Evolutionary conservation across 1,140 invertebrate genomes (phyloP), one percentile per base, ranked within the genome.

Genomic region (Zaprionus tsacasi): DNA sequence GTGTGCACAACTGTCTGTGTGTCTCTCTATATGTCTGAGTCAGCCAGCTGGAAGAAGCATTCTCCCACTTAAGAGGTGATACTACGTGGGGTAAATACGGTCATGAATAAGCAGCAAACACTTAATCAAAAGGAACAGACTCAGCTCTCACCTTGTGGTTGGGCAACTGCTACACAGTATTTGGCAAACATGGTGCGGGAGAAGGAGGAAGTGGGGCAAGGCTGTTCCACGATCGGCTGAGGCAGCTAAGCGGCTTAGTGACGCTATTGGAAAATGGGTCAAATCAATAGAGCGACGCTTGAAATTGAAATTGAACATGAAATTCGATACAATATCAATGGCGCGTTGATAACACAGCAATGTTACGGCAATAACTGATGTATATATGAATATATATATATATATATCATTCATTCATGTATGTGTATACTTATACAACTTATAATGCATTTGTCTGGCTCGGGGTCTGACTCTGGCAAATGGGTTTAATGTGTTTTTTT

Each of bases 251-350:
- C 83, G 8, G 83, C 79, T 87, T 87, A 87, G 63, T 67, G 35
- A 75, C 48, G 74, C 67, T 65, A 54, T 64, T 70, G 33, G 52
- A 15, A 69, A 82, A 77, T 87, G 70, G 79, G 79, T 80, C 83
- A 87, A 80, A 78, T 70, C 76, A 86, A 86, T 86, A 65, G 77
- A 80, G 76, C 58, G 61, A 36, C 55, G 71, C 55, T 35, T 76
- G 68, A 76, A 81, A 75, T 82, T 79, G 69, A 82, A 63, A 87
- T 70, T 80, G 63, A 74, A 82, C 82, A 66, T 73, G 80, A 88
- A 88, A 83, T 80, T 80, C 70, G 67, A 88, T 88, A 78, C 73
- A 65, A 60, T 67, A 78, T 63, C 69, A 87, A 88, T 82, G 68
- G 70, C 69, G 65, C 25, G 65, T 15, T 45, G 40, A 45, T 45